A percentile compares a stretch with the other conserved stretches of the same genome.
Evolutionary conservation across 1,140 invertebrate genomes (phyloP).

Genomic region (Berghia stephanieae): DNA sequence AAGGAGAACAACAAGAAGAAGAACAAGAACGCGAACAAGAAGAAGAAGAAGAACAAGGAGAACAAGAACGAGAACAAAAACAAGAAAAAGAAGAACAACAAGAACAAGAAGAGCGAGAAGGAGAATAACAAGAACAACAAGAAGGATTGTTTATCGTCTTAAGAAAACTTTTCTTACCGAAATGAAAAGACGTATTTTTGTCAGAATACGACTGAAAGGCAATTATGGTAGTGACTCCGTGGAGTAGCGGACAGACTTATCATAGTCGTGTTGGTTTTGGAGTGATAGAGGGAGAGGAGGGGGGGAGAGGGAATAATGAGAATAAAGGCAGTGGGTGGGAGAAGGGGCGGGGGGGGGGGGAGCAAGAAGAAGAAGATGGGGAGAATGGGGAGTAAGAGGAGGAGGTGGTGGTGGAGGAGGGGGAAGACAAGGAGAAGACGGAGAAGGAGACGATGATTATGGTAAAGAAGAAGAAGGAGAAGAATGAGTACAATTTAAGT

Average conservation of each 20-base stretch:
- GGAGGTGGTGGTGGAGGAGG: background rate
- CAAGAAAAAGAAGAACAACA: background rate
- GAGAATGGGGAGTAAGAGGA: background rate
- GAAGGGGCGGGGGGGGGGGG: too few species aligned
- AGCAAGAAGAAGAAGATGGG: background rate
- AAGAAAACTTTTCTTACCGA: background rate
- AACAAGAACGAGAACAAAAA: background rate
- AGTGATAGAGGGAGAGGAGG: slow-evolving; percentile 8
- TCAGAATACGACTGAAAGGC: background rate
- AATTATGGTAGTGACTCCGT: background rate
- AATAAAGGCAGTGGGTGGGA: too few species aligned
- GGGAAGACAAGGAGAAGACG: background rate
- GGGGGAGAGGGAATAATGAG: background rate
- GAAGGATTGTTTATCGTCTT: background rate
- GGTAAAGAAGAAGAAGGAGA: background rate
- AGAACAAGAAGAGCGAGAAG: background rate
- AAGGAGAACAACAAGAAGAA: background rate
- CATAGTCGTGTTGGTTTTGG: background rate
- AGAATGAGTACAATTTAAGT: background rate
- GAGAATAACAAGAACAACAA: too few species aligned
- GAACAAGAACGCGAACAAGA: background rate
- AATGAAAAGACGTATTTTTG: background rate
- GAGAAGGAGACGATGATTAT: too few species aligned
- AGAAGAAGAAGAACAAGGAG: background rate
- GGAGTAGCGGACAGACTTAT: background rate